Evolutionary conservation across 2,888 invertebrate genomes (phyloP).

Genomic region (Clusia tigrina): DNA sequence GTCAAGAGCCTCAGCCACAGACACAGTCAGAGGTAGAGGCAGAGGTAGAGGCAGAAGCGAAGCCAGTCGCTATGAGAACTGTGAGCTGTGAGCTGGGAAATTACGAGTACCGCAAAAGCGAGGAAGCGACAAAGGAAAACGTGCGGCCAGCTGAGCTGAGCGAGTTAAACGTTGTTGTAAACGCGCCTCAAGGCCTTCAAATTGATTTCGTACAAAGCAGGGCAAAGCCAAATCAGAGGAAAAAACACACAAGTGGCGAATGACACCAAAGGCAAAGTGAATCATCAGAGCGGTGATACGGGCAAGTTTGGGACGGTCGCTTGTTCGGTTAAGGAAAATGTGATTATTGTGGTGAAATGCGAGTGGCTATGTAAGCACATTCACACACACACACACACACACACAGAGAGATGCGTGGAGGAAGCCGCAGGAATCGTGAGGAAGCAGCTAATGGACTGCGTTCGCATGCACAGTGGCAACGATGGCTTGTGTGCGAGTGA

Average conservation of each 20-base stretch:
- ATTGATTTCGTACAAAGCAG: slow-evolving; percentile 5
- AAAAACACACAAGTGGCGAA: neutral
- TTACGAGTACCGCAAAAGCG: neutral
- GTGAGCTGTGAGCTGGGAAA: neutral
- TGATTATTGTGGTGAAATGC: too few species aligned
- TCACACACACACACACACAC: too few species aligned
- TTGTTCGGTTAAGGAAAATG: too few species aligned
- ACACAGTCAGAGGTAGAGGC: neutral
- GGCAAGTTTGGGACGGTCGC: neutral
- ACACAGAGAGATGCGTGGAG: too few species aligned
- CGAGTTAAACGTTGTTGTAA: neutral
- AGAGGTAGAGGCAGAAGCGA: neutral
- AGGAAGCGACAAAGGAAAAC: slow-evolving; percentile 1
- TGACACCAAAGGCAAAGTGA: neutral
- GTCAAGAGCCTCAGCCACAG: slow-evolving; percentile 13
- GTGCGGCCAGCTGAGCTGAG: slow-evolving; percentile 1
- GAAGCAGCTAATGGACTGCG: neutral
- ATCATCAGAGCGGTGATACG: neutral
- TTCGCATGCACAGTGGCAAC: neutral
- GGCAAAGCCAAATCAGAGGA: neutral
- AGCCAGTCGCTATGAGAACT: slow-evolving; percentile 1
- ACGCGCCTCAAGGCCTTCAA: neutral
- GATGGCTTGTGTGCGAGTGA: too few species aligned
- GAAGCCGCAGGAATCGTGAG: neutral
- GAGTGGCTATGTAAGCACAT: too few species aligned